A percentile compares a stretch with the other conserved stretches of the same genome.
Conservation (phyloP, 1,140 invertebrate genomes). For the Calephelis virginiensis region DNA sequence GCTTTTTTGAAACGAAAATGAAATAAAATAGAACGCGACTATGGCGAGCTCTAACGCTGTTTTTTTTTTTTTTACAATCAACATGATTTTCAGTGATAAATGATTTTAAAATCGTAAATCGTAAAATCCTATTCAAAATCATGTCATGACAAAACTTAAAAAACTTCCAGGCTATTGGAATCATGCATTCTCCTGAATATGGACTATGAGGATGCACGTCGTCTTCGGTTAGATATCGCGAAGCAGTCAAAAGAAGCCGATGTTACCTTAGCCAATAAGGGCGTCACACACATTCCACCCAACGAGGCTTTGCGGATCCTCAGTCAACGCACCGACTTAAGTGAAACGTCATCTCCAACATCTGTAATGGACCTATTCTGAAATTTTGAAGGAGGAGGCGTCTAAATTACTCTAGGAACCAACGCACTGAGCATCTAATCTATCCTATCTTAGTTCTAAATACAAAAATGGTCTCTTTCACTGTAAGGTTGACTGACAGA, state of each 20-base stretch:
- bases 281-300: slow-evolving; percentile 41
- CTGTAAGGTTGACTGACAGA: too few species aligned
- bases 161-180: slow-evolving; percentile 85
- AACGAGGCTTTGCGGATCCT: slow-evolving; percentile 54
- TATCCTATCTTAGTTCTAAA: background rate
- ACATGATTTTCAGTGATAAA: too few species aligned
- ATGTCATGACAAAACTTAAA: slow-evolving; percentile 43
- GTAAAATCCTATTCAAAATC: background rate
- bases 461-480: too few species aligned
- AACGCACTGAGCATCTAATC: slow-evolving; percentile 5
- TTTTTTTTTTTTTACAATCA: too few species aligned
- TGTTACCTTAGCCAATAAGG: slow-evolving; percentile 28
- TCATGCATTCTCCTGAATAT: slow-evolving; percentile 87
- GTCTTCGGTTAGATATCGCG: slow-evolving; percentile 75
- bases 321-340: slow-evolving; percentile 68
- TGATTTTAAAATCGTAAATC: too few species aligned
- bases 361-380: slow-evolving; percentile 68
- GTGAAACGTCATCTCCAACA: slow-evolving; percentile 40
- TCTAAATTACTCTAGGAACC: slow-evolving; percentile 33
- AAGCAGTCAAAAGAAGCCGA: slow-evolving; percentile 30
- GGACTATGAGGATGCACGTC: slow-evolving; percentile 85
- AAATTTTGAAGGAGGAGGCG: slow-evolving; percentile 55
- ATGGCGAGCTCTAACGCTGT: background rate
- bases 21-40: too few species aligned
- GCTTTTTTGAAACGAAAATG: too few species aligned